A percentile compares a stretch with the other conserved stretches of the same genome.
These are phyloP conservation scores for Antigone vipio DNA, from an alignment of 2,113 vertebrate genomes.

Conservation along the genomic window DNA sequence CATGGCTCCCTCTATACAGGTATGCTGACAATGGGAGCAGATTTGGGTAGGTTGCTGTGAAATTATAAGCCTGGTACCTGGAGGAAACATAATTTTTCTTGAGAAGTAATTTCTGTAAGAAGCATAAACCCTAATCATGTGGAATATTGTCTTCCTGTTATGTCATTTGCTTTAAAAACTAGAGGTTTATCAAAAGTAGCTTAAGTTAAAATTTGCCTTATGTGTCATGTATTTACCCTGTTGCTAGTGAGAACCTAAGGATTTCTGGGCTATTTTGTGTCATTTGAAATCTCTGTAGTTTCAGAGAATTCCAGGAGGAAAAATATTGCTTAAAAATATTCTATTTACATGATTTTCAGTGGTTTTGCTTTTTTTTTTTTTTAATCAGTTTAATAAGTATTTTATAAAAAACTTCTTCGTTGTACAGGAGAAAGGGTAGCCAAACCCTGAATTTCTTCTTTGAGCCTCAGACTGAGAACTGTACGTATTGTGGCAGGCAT, in stretches of 20 bases:
- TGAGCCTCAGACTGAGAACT: neutral
- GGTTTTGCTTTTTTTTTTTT: neutral
- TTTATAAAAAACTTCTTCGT: neutral
- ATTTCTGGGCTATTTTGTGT: neutral
- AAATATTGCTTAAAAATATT: neutral
- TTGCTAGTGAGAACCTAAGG: neutral
- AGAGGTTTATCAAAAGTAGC: neutral
- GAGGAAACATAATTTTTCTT: neutral
- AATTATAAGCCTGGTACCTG: neutral
- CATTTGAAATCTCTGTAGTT: neutral
- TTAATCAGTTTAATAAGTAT: neutral
- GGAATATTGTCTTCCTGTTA: neutral
- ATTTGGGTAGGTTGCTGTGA: neutral
- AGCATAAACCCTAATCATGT: neutral
- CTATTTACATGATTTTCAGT: neutral
- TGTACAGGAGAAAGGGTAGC: neutral
- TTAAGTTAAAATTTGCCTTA: neutral
- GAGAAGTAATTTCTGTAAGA: neutral
- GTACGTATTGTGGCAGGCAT: neutral
- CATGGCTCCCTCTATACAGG: neutral
- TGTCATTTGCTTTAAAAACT: neutral
- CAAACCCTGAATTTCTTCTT: neutral
- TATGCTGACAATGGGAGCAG: neutral
- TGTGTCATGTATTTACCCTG: neutral
- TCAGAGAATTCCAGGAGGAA: neutral